Conservation (phyloP, 2,113 vertebrate genomes). For the Catharus minimus region DNA sequence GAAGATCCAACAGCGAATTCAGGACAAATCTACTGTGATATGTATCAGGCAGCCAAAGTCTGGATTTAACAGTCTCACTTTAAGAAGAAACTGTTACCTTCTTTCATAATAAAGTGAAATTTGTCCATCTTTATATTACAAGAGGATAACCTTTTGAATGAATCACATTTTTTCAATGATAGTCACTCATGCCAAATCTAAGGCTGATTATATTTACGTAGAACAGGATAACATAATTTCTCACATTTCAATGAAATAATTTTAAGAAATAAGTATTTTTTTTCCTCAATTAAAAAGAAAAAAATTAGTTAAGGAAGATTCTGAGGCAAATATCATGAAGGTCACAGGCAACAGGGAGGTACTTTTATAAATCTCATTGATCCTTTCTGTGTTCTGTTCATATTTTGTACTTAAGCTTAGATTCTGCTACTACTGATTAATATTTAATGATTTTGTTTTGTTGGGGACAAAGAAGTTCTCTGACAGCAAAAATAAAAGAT, state of each 20-base stretch:
- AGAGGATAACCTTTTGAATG: not conserved
- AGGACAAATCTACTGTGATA: not conserved
- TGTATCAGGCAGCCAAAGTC: not conserved
- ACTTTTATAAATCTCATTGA: not conserved
- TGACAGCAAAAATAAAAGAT: constrained; percentile 12
- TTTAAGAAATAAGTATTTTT: not conserved
- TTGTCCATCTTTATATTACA: not conserved
- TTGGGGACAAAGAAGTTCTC: not conserved
- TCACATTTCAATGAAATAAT: not conserved
- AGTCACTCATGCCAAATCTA: not conserved
- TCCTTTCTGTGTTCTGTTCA: not conserved
- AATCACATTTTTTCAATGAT: not conserved
- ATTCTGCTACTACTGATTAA: not conserved
- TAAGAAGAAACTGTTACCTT: not conserved
- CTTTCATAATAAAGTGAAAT: not conserved
- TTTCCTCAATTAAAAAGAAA: not conserved
- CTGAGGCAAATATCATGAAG: not conserved
- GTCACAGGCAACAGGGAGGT: not conserved
- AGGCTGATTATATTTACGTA: not conserved
- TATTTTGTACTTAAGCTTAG: not conserved
- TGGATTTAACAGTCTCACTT: not conserved
- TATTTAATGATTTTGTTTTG: not conserved
- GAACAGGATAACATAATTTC: not conserved
- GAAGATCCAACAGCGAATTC: not conserved
- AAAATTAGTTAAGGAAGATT: not conserved